Evolutionary conservation across 2,113 vertebrate genomes (phyloP).

Genomic region (Chamaea fasciata): DNA sequence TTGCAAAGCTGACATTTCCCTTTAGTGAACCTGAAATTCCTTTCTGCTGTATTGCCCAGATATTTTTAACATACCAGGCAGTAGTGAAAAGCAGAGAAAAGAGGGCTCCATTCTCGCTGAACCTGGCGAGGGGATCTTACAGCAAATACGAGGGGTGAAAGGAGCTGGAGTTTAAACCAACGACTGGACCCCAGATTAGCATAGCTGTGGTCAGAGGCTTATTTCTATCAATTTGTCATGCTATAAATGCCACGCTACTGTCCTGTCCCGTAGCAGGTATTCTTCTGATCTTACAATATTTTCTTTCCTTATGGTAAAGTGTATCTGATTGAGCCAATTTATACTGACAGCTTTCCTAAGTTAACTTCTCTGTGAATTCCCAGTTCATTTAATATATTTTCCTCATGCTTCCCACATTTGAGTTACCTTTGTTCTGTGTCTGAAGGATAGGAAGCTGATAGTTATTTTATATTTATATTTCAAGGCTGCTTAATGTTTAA

Average conservation of each 20-base stretch:
- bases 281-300: background rate
- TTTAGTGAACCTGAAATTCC: slow-evolving; percentile 53
- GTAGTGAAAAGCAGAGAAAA: background rate
- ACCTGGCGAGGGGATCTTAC: background rate
- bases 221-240: background rate
- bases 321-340: slow-evolving; percentile 23
- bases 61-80: slow-evolving; percentile 26
- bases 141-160: background rate
- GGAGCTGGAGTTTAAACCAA: background rate
- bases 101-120: background rate
- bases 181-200: background rate
- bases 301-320: background rate
- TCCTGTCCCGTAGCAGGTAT: background rate
- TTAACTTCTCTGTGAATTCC: slow-evolving; percentile 45
- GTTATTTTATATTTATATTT: slow-evolving; percentile 66
- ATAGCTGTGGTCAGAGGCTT: background rate
- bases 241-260: background rate
- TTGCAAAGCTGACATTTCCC: slow-evolving; percentile 48
- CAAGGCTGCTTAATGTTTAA: slow-evolving; percentile 64
- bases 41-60: slow-evolving; percentile 23
- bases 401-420: slow-evolving; percentile 20
- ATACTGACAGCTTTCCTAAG: slow-evolving; percentile 45
- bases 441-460: slow-evolving; percentile 38
- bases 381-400: slow-evolving; percentile 45
- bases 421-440: slow-evolving; percentile 50